These are phyloP conservation scores for Chaetodon trifasciatus DNA, from an alignment of 2,797 vertebrate genomes.

Conservation along the genomic window DNA sequence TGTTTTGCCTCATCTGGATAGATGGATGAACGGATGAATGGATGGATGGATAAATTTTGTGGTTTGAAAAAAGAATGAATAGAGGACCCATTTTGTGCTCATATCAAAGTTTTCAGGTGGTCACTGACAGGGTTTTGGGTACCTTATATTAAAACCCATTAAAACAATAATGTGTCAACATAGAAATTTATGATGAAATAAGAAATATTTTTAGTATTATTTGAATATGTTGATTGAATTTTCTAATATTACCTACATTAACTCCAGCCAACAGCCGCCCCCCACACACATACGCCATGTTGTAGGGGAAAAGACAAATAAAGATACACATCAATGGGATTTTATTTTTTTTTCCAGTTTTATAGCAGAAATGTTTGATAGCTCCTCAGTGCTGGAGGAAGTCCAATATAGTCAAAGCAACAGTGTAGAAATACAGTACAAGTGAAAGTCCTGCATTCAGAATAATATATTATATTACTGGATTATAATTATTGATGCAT, in stretches of 20 bases:
- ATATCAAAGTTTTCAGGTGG: constrained; percentile 33
- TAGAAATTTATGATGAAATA: background rate
- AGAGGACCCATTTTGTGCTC: constrained; percentile 27
- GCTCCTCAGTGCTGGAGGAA: background rate
- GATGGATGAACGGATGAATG: constrained; percentile 7
- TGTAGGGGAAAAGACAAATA: background rate
- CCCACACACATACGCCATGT: background rate
- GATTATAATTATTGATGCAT: background rate
- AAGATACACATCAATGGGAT: background rate
- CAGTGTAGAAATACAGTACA: background rate
- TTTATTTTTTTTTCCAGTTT: background rate
- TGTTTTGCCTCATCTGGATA: constrained; percentile 56
- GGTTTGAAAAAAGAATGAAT: constrained; percentile 44
- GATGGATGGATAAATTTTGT: constrained; percentile 30
- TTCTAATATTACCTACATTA: background rate
- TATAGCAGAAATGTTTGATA: background rate
- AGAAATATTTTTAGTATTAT: background rate
- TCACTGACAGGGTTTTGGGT: background rate
- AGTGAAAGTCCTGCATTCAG: background rate
- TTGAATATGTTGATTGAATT: too few species aligned
- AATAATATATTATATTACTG: background rate
- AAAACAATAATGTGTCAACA: background rate
- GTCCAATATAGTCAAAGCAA: background rate
- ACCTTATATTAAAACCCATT: background rate
- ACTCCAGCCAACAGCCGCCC: background rate